Evolutionary conservation across 2,888 invertebrate species (phyloP).

Genomic region (Heliconius ismenius): DNA sequence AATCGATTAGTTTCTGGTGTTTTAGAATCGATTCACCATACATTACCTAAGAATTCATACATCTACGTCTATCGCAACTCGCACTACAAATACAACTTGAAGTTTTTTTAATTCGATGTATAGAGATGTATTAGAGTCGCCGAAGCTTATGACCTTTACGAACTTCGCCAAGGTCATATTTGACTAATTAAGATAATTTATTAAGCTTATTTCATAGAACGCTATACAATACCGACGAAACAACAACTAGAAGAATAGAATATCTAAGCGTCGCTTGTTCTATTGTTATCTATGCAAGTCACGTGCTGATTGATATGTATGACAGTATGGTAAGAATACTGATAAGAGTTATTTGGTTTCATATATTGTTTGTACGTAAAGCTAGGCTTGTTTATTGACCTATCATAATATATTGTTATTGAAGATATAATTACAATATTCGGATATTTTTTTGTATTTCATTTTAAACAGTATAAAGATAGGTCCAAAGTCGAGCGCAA

Average conservation of each 20-base stretch:
- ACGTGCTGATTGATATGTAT: conserved; percentile 81
- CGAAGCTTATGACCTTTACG: not conserved
- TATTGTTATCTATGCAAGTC: conserved; percentile 71
- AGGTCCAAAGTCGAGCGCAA: conserved; percentile 32
- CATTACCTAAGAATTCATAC: conserved; percentile 23
- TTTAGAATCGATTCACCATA: conserved; percentile 6
- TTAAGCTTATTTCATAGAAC: conserved; percentile 9
- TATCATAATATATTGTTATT: conserved; percentile 10
- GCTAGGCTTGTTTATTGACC: conserved; percentile 24
- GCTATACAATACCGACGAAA: conserved; percentile 62
- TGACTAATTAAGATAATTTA: not conserved
- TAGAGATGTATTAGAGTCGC: conserved; percentile 54
- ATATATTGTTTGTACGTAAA: conserved; percentile 35
- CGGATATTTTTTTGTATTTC: not conserved
- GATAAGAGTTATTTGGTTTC: conserved; percentile 67
- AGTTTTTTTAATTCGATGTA: conserved; percentile 77
- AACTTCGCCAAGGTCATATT: not conserved
- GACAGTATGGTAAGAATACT: conserved; percentile 75
- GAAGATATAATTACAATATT: not conserved
- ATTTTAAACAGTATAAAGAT: conserved; percentile 6
- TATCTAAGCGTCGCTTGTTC: conserved; percentile 44
- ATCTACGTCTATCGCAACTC: conserved; percentile 37
- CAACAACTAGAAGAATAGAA: conserved; percentile 66
- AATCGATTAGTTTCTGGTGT: not conserved
- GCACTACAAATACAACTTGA: conserved; percentile 54